These are phyloP conservation scores for Papilio dardanus DNA, from an alignment of 1,140 invertebrate species.

Conservation along the genomic window DNA sequence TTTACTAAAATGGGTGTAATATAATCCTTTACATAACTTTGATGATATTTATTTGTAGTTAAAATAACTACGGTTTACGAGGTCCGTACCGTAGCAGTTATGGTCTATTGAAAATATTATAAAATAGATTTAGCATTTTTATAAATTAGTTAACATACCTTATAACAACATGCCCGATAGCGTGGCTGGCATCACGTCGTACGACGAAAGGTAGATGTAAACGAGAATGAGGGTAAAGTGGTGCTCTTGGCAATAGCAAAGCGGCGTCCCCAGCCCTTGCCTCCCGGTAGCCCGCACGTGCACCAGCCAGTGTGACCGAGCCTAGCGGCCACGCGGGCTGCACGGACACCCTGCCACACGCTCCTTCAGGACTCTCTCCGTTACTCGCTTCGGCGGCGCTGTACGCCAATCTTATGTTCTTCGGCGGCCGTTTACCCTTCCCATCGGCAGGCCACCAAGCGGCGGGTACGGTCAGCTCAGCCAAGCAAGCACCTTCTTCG, in stretches of 20 bases:
- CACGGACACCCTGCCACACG: constrained; percentile 85
- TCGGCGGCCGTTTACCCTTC: constrained; percentile 83
- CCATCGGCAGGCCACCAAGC: constrained; percentile 93
- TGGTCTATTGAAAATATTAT: background rate
- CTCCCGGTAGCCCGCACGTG: constrained; percentile 91
- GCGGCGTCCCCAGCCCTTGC: constrained; percentile 90
- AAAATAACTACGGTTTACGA: too few species aligned
- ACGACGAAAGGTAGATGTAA: constrained; percentile 93
- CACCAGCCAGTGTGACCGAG: constrained; percentile 87
- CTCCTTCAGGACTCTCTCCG: constrained; percentile 86
- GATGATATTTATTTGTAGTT: too few species aligned
- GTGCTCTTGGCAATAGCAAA: constrained; percentile 93
- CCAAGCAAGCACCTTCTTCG: constrained; percentile 94
- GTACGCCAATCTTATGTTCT: constrained; percentile 90
- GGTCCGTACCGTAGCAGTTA: background rate
- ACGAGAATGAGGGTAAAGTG: constrained; percentile 93
- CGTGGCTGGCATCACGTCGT: constrained; percentile 84
- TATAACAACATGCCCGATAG: constrained; percentile 90
- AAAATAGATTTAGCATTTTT: background rate
- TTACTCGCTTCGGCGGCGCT: constrained; percentile 90
- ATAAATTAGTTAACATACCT: constrained; percentile 85
- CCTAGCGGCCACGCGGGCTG: constrained; percentile 89
- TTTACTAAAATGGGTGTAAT: background rate
- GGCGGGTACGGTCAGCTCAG: constrained; percentile 89
- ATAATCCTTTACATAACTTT: too few species aligned